Conservation (phyloP, 2,888 invertebrate genomes). For the Hypomecis atomaria region DNA sequence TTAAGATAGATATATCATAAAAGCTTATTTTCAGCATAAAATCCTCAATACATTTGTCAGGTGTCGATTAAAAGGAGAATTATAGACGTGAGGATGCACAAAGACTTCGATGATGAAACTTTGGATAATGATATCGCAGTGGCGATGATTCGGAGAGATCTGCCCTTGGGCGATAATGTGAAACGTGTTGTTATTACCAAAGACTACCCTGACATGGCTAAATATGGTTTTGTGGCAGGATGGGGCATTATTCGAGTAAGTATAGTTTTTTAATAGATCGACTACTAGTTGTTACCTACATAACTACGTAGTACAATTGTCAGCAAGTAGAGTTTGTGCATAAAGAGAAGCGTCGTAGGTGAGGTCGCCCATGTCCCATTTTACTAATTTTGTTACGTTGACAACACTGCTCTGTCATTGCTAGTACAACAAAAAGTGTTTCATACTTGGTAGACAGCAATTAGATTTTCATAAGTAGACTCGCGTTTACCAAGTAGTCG, state of each 20-base stretch:
- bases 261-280: constrained; percentile 7
- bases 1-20: neutral
- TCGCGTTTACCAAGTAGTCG: too few species aligned
- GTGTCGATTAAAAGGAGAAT: constrained; percentile 10
- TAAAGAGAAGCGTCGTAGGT: too few species aligned
- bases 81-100: constrained; percentile 1
- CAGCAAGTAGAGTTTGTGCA: too few species aligned
- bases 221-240: constrained; percentile 51
- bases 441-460: too few species aligned
- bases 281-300: neutral
- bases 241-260: constrained; percentile 61
- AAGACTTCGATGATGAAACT: neutral
- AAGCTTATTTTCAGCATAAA: constrained; percentile 23
- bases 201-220: constrained; percentile 25
- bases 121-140: constrained; percentile 54
- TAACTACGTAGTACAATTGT: neutral
- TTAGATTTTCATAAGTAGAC: too few species aligned
- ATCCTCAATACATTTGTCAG: constrained; percentile 21
- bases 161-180: constrained; percentile 47
- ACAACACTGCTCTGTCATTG: too few species aligned
- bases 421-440: too few species aligned
- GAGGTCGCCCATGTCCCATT: too few species aligned
- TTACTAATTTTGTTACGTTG: too few species aligned
- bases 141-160: constrained; percentile 31
- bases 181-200: constrained; percentile 51